Base-by-base conservation (phyloP, 2,888 invertebrate genomes). In the Spicauda simplicius region DNA sequence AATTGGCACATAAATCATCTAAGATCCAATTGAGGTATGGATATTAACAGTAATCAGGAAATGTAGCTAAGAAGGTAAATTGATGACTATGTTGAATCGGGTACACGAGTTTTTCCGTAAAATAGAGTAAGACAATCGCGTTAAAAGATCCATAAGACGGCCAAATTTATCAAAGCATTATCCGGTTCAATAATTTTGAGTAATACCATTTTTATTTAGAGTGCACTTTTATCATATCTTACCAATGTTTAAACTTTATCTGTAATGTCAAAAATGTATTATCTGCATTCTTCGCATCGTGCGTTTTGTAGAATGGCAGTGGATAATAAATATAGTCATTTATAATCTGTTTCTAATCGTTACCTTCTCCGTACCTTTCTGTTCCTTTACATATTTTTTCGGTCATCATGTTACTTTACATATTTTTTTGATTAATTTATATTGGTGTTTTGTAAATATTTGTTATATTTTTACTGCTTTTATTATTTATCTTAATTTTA, bases 1-100 rank as follows among this genome's bases (percentile, higher is more conserved):
- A 53, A 53, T 53, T 53, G 52, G 52, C 20, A 53, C 52, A 53
- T 53, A 53, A 53, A 53, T 53, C 20, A 20, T 53, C 52, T 12
- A 16, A 48, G 16, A 53, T 53, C 52, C 19, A 53, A 48, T 48
- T 48, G 48, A 48, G 16, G 16, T n/a, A 48, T 48, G 48, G 48
- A 48, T 48, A 7, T 16, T 48, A 48, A 48, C 16, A 48, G 16
- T 48, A 41, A 41, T 41, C 41, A 41, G 41, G 48, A 48, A 48
- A 16, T 48, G 16, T 48, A 48, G 48, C n/a, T 7, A 16, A 48
- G 48, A 16, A 33, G 0, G 14, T 48, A 48, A 16, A 16, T 48
- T 16, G 3, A 48, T 14, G 16, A 25, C 25, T 48, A 48, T 48
- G 16, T 16, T 4, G n/a, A 16, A 10, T 45, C n/a, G n/a, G n/a